These are phyloP conservation scores for Ormyrus thymus DNA, from an alignment of 2,888 invertebrate genomes.

Conservation along the genomic window DNA sequence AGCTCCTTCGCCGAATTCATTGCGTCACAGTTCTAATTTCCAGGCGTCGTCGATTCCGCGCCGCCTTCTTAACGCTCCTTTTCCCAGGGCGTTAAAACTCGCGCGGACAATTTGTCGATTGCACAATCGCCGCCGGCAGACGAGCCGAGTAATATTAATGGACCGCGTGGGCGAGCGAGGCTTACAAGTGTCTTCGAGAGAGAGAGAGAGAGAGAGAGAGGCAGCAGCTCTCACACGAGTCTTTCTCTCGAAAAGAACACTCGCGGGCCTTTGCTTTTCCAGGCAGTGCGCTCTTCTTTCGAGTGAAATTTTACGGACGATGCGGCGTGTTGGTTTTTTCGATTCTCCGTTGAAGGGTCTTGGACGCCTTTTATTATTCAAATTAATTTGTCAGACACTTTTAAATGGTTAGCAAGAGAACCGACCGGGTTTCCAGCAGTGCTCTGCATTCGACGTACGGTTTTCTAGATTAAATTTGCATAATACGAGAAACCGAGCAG, in stretches of 20 bases:
- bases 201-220: background rate
- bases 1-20: background rate
- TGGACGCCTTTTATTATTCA: background rate
- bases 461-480: too few relatives aligned
- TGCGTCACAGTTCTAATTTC: conserved; percentile 3
- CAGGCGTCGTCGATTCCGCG: background rate
- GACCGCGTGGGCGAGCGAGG: conserved; percentile 16
- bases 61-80: background rate
- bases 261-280: background rate
- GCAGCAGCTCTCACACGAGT: conserved; percentile 1
- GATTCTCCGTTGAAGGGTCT: background rate
- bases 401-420: too few relatives aligned
- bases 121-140: conserved; percentile 29
- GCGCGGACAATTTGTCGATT: conserved; percentile 47
- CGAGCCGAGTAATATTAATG: conserved; percentile 35
- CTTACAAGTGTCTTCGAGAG: conserved; percentile 24
- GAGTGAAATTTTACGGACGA: conserved; percentile 4
- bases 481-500: too few relatives aligned
- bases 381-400: too few relatives aligned
- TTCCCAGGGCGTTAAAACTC: background rate
- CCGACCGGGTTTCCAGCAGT: too few relatives aligned
- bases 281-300: background rate
- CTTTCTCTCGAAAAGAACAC: too few relatives aligned
- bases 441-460: too few relatives aligned
- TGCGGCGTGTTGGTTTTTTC: background rate